Evolutionary conservation across 2,888 invertebrate genomes (phyloP).

Genomic region (Acanthosoma haemorrhoidale): DNA sequence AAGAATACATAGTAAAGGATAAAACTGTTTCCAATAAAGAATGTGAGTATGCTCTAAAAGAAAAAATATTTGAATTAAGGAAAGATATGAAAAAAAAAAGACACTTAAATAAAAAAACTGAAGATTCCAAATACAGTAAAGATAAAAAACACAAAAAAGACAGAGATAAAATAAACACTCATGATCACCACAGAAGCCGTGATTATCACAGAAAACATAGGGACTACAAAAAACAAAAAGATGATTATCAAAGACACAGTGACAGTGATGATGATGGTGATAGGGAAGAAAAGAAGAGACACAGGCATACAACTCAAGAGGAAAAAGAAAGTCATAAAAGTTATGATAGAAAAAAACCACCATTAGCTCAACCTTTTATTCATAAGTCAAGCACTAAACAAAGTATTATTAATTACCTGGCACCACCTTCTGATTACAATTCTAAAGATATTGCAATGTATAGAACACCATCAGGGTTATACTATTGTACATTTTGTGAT

Average conservation of each 20-base stretch:
- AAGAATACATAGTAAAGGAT: neutral
- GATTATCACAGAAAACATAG: neutral
- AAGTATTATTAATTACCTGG: neutral
- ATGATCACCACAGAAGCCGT: neutral
- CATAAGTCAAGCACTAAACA: neutral
- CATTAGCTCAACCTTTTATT: neutral
- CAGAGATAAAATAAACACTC: neutral
- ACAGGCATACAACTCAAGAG: neutral
- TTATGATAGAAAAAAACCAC: neutral
- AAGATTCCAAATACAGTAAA: conserved; percentile 9
- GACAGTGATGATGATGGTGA: neutral
- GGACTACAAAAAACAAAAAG: neutral
- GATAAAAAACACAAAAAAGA: neutral
- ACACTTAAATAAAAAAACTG: neutral
- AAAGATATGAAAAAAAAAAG: neutral
- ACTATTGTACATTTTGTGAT: neutral
- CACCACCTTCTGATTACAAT: neutral
- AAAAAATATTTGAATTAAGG: neutral
- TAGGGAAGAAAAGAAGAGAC: neutral
- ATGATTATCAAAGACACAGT: neutral
- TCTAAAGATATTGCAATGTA: conserved; percentile 15
- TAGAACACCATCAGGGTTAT: neutral
- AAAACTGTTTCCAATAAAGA: neutral
- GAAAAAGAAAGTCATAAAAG: neutral
- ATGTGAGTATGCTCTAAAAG: neutral